phyloP scores from a whole-genome alignment of 2,797 vertebrate genomes.

The Ficedula albicollis region DNA sequence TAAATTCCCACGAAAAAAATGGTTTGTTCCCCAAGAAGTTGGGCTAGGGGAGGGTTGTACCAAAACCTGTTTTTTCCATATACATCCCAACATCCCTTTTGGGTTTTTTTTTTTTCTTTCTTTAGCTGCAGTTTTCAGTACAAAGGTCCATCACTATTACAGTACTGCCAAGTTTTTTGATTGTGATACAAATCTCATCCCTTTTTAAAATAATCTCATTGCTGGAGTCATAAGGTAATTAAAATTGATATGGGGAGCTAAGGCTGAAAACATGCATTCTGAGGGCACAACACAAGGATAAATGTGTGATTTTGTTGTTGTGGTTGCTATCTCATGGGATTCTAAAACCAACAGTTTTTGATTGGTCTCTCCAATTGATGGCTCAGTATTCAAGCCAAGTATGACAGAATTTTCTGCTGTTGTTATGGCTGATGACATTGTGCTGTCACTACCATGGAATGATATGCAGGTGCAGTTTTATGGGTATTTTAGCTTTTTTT shows the following conservation, averaged over 20 bases:
- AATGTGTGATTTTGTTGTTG: not conserved
- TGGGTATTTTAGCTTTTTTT: not conserved
- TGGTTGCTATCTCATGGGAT: not conserved
- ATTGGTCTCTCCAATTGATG: not conserved
- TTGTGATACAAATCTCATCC: not conserved
- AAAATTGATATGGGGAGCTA: not conserved
- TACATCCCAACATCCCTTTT: not conserved
- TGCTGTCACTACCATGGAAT: not conserved
- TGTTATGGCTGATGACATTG: not conserved
- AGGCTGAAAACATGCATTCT: not conserved
- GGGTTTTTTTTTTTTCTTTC: not conserved
- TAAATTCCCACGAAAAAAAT: not conserved
- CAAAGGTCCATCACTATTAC: not conserved
- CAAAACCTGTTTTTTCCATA: not conserved
- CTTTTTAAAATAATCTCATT: not conserved
- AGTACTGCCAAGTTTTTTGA: not conserved
- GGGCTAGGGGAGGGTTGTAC: not conserved
- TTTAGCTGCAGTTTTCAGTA: not conserved
- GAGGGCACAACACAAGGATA: not conserved
- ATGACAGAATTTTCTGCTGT: not conserved
- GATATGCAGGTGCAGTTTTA: not conserved
- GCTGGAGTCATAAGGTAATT: not conserved
- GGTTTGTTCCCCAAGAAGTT: not conserved
- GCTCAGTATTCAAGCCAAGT: not conserved
- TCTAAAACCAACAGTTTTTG: not conserved